Evolutionary conservation across 2,797 vertebrate species (phyloP).

Genomic region (Heterohyrax brucei): DNA sequence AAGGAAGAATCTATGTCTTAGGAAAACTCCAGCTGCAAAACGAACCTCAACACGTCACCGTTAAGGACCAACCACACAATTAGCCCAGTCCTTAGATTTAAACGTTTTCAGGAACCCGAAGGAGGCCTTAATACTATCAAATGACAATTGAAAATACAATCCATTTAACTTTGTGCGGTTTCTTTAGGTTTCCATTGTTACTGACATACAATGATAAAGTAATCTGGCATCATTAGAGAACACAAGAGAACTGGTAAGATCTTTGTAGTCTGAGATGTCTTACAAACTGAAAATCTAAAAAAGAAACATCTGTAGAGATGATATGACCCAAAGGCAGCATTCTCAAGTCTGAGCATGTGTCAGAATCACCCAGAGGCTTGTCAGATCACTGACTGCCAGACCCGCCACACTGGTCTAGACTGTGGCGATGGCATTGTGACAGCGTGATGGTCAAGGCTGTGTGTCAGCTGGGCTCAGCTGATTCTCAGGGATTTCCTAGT

Average conservation of each 20-base stretch:
- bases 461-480: too few species aligned
- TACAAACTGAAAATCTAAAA: neutral
- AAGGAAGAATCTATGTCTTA: neutral
- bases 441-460: too few species aligned
- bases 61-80: neutral
- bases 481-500: too few species aligned
- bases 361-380: neutral
- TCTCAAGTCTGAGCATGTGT: neutral
- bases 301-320: neutral
- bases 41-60: neutral
- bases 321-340: neutral
- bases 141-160: neutral
- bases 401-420: too few species aligned
- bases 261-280: neutral
- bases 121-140: neutral
- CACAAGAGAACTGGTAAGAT: neutral
- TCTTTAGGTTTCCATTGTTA: slow-evolving; percentile 22
- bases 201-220: slow-evolving; percentile 5
- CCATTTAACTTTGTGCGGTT: neutral
- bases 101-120: neutral
- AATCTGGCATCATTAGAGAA: neutral
- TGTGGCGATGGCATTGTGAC: too few species aligned
- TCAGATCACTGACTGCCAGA: neutral
- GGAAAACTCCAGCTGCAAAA: slow-evolving; percentile 9
- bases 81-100: neutral